phyloP scores from a whole-genome alignment of 1,140 invertebrate genomes.

The Bombus huntii region DNA sequence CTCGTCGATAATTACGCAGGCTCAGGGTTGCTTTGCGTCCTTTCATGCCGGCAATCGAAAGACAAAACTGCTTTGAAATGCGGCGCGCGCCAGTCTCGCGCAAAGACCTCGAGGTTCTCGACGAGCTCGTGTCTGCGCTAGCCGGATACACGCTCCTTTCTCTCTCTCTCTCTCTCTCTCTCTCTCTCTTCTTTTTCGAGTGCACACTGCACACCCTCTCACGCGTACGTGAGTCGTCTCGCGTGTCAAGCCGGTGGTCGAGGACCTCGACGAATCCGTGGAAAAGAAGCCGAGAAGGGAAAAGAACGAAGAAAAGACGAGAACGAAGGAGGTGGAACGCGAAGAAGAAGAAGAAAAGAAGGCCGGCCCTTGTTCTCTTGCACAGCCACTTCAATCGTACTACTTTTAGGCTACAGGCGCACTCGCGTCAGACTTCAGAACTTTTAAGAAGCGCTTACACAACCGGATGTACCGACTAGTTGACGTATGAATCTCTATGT shows the following conservation, averaged over 20 bases:
- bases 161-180: no score
- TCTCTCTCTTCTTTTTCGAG: slow-evolving; percentile 18
- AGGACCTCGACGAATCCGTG: slow-evolving; percentile 5
- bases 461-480: slow-evolving; percentile 41
- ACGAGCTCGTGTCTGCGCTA: background rate
- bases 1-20: slow-evolving; percentile 37
- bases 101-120: background rate
- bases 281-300: background rate
- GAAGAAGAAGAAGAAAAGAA: background rate
- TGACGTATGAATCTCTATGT: slow-evolving; percentile 32
- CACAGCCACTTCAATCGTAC: slow-evolving; percentile 25
- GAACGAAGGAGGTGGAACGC: background rate
- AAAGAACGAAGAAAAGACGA: slow-evolving; percentile 7
- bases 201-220: slow-evolving; percentile 9
- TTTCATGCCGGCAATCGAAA: slow-evolving; percentile 24
- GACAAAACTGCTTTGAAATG: slow-evolving; percentile 34
- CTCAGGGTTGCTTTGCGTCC: background rate
- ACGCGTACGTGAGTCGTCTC: slow-evolving; percentile 52
- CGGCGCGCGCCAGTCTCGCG: background rate
- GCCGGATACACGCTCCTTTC: background rate
- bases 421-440: slow-evolving; percentile 52
- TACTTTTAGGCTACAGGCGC: slow-evolving; percentile 48
- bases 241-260: slow-evolving; percentile 28
- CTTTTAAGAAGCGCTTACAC: slow-evolving; percentile 57
- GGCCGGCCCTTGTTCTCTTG: slow-evolving; percentile 7